These are phyloP conservation scores for Cheracebus regulus DNA, from an alignment of 2,797 vertebrate species.

Conservation along the genomic window DNA sequence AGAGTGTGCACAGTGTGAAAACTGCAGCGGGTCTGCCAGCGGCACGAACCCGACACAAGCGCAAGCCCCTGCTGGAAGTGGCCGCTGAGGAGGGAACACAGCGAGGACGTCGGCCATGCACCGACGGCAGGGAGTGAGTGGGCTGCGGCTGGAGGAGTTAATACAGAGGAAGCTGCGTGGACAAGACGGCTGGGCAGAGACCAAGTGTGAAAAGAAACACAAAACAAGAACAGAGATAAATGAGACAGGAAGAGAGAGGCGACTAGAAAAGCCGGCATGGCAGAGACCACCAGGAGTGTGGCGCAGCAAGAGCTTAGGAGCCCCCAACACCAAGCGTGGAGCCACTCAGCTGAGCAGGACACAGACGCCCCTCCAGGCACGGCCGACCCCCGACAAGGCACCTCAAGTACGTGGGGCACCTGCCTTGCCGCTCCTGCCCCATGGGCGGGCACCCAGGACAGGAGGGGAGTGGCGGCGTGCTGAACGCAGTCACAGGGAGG, in stretches of 20 bases:
- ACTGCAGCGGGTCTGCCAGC: background rate
- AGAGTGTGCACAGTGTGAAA: background rate
- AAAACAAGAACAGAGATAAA: conserved; percentile 56
- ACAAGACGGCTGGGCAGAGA: conserved; percentile 44
- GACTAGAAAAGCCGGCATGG: conserved; percentile 43
- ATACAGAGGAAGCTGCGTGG: conserved; percentile 39
- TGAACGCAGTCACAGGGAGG: background rate
- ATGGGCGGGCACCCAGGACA: background rate
- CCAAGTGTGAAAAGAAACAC: conserved; percentile 47
- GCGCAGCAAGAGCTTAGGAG: conserved; percentile 42
- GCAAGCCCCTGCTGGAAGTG: background rate
- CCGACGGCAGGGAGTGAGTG: conserved; percentile 69
- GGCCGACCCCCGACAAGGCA: fast-evolving
- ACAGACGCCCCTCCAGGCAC: background rate
- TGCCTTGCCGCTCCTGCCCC: background rate
- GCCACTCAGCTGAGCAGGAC: conserved; percentile 45
- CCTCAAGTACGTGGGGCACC: background rate
- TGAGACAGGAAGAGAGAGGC: conserved; percentile 38
- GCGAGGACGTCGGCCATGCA: conserved; percentile 78
- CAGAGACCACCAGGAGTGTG: background rate
- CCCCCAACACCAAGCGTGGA: conserved; percentile 49
- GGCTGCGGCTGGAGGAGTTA: conserved; percentile 44
- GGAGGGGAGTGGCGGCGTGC: background rate
- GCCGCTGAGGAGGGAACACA: background rate
- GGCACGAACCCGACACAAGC: background rate